Conservation (phyloP, 1,140 invertebrate species). For the Penaeus japonicus region DNA sequence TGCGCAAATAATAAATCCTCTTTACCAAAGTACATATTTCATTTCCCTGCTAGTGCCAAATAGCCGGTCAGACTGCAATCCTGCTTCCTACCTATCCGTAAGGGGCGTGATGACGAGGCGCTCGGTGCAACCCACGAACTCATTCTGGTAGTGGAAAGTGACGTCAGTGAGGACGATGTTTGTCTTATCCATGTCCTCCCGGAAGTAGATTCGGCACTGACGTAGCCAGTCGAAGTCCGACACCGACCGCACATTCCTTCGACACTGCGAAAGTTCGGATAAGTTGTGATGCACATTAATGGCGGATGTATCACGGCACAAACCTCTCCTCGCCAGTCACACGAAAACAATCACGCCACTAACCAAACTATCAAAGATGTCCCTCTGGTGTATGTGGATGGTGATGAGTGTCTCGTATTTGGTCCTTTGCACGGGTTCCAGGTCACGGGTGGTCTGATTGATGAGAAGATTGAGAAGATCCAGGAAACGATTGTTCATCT, state of each 20-base stretch:
- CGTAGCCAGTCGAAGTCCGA: conserved; percentile 97
- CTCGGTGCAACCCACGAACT: conserved; percentile 96
- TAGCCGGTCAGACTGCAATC: too few relatives aligned
- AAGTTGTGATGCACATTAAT: too few relatives aligned
- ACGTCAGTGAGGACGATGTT: conserved; percentile 94
- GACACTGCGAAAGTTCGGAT: conserved; percentile 28
- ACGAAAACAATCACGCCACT: neutral
- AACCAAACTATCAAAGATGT: conserved; percentile 95
- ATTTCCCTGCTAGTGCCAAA: too few relatives aligned
- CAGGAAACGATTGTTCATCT: conserved; percentile 93
- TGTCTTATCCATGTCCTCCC: conserved; percentile 92
- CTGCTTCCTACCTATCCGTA: conserved; percentile 80
- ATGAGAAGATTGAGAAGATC: conserved; percentile 93
- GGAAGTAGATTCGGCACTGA: conserved; percentile 95
- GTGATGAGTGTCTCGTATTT: conserved; percentile 98
- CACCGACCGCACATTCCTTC: conserved; percentile 68
- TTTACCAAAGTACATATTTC: too few relatives aligned
- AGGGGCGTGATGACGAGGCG: conserved; percentile 93
- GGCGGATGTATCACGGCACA: too few relatives aligned
- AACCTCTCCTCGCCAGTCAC: too few relatives aligned
- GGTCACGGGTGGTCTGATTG: conserved; percentile 92
- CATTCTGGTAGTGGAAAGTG: conserved; percentile 94
- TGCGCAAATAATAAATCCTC: too few relatives aligned
- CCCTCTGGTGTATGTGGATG: conserved; percentile 95
- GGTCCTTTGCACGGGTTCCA: conserved; percentile 88